phyloP scores from a whole-genome alignment of 2,113 vertebrate species.

The Dicerorhinus sumatrensis region DNA sequence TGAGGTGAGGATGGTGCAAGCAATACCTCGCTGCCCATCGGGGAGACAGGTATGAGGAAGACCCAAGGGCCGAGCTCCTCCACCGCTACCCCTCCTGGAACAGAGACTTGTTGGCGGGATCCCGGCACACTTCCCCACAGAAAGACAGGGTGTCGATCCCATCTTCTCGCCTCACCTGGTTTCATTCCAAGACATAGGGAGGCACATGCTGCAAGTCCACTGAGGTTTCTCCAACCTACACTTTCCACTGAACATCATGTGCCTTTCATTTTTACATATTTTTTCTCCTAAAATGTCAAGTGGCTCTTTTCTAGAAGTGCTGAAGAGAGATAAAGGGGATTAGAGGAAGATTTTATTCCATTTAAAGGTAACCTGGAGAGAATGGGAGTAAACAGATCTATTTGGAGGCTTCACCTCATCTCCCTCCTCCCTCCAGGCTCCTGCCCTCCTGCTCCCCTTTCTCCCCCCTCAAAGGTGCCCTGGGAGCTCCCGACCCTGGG shows the following conservation, averaged over 20 bases:
- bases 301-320: constrained; percentile 83
- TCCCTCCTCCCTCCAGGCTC: background rate
- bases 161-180: fast-evolving
- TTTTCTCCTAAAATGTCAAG: constrained; percentile 84
- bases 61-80: too few relatives aligned
- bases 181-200: background rate
- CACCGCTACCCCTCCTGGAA: fast-evolving
- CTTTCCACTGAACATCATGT: constrained; percentile 41
- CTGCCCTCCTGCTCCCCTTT: constrained; percentile 58
- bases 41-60: too few relatives aligned
- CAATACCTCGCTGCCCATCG: background rate
- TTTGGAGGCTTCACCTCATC: constrained; percentile 67
- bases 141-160: fast-evolving
- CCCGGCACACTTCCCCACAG: background rate
- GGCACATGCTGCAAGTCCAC: fast-evolving
- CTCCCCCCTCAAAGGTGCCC: background rate
- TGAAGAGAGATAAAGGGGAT: constrained; percentile 84
- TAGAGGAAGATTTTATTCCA: constrained; percentile 82
- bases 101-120: fast-evolving
- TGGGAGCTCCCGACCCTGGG: constrained; percentile 51
- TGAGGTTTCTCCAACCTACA: constrained; percentile 1
- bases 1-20: fast-evolving
- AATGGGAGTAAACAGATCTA: constrained; percentile 79
- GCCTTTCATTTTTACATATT: background rate
- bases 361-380: constrained; percentile 78